Conservation (phyloP, 2,888 invertebrate species). For the Drosophila neonasuta region DNA sequence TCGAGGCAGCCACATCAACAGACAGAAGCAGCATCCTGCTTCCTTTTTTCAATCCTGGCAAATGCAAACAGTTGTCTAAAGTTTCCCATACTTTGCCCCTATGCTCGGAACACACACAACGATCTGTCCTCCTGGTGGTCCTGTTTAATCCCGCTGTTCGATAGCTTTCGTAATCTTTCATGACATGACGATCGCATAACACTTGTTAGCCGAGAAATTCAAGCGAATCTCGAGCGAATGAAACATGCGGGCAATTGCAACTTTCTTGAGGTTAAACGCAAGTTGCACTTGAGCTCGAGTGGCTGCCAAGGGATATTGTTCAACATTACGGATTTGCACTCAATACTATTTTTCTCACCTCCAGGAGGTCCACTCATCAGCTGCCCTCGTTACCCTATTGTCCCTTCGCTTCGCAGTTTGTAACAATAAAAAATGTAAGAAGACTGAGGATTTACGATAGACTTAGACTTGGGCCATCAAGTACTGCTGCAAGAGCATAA, state of each 20-base stretch:
- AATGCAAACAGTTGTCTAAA: constrained; percentile 34
- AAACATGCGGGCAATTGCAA: constrained; percentile 73
- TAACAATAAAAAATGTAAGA: constrained; percentile 61
- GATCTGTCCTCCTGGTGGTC: constrained; percentile 66
- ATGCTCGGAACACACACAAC: constrained; percentile 68
- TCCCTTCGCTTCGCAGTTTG: constrained; percentile 50
- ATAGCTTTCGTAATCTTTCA: constrained; percentile 61
- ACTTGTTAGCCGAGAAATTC: constrained; percentile 75
- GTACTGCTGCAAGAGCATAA: constrained; percentile 46
- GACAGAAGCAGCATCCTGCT: constrained; percentile 9
- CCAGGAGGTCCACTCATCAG: constrained; percentile 81
- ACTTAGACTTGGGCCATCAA: constrained; percentile 72
- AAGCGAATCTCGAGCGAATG: constrained; percentile 40
- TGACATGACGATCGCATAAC: constrained; percentile 70
- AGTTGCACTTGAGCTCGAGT: constrained; percentile 64
- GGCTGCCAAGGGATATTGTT: constrained; percentile 44
- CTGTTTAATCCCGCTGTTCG: background rate
- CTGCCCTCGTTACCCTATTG: constrained; percentile 55
- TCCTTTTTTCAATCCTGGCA: constrained; percentile 16
- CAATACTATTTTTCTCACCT: constrained; percentile 80
- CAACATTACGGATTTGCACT: constrained; percentile 52
- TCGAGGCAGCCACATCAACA: constrained; percentile 31
- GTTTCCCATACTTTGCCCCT: constrained; percentile 63
- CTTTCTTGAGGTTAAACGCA: constrained; percentile 79
- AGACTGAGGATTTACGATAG: constrained; percentile 51